phyloP scores from a whole-genome alignment of 2,888 invertebrate species.

The Micropterix aruncella region DNA sequence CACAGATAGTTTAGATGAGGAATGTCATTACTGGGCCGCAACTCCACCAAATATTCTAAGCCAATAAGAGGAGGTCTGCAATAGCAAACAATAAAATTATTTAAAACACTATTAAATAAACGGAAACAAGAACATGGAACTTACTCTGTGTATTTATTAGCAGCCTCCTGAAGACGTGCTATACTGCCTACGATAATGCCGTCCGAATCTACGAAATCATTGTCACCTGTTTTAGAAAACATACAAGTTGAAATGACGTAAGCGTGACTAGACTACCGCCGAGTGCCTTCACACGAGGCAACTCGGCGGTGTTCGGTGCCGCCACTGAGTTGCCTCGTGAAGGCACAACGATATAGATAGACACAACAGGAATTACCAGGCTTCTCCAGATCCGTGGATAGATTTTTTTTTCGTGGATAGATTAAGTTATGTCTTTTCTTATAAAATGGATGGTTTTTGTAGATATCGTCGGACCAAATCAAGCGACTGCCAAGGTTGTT shows the following conservation, averaged over 20 bases:
- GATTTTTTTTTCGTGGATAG: conserved; percentile 22
- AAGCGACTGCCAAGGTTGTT: conserved; percentile 19
- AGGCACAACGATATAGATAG: no score
- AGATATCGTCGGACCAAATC: conserved; percentile 25
- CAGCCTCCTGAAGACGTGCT: background rate
- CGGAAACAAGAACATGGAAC: no score
- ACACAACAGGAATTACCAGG: no score
- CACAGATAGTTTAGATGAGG: conserved; percentile 64
- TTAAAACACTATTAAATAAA: no score
- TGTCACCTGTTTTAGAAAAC: no score
- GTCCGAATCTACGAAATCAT: background rate
- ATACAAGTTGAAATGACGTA: no score
- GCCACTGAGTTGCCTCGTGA: no score
- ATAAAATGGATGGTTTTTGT: conserved; percentile 24
- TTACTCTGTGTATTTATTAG: conserved; percentile 12
- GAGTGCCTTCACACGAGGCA: no score
- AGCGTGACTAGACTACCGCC: no score
- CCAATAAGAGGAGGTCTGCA: conserved; percentile 47
- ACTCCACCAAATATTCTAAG: conserved; percentile 67
- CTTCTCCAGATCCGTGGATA: conserved; percentile 21
- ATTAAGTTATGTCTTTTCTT: conserved; percentile 28
- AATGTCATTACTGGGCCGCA: conserved; percentile 46
- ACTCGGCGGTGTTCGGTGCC: no score
- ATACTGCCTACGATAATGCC: background rate
- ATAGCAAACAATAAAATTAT: no score